These are phyloP conservation scores for Atopsyche davidsoni DNA, from an alignment of 1,140 invertebrate genomes.

Conservation along the genomic window DNA sequence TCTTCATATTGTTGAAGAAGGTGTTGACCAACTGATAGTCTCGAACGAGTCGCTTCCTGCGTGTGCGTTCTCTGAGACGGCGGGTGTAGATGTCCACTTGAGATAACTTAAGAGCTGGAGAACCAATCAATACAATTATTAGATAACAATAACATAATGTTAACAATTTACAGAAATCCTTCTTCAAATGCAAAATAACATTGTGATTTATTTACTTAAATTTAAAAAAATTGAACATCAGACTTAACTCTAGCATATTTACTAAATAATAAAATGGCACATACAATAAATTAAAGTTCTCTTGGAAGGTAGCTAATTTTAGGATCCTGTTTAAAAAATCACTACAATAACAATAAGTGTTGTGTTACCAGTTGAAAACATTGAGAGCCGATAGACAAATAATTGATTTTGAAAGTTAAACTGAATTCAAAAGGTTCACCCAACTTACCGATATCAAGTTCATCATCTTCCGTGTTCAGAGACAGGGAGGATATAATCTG, in stretches of 20 bases:
- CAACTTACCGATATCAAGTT: constrained; percentile 66
- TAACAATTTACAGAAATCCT: no score
- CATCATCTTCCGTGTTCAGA: constrained; percentile 77
- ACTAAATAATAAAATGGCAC: neutral
- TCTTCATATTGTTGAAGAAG: constrained; percentile 62
- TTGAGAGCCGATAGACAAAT: no score
- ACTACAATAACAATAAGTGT: no score
- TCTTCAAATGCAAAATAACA: no score
- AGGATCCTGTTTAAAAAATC: neutral
- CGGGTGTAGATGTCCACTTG: constrained; percentile 88
- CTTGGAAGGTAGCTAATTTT: neutral
- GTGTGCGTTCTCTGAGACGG: constrained; percentile 74
- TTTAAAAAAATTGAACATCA: no score
- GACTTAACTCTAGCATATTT: no score
- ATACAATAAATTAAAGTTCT: neutral
- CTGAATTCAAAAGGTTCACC: no score
- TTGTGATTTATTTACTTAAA: no score
- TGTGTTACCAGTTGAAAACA: no score
- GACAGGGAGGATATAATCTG: constrained; percentile 77
- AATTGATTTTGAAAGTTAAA: no score
- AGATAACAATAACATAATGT: no score
- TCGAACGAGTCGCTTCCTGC: constrained; percentile 79
- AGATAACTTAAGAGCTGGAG: constrained; percentile 59
- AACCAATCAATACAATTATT: constrained; percentile 39
- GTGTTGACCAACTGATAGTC: constrained; percentile 80